These are phyloP conservation scores for Amblyteles armatorius DNA, from an alignment of 2,888 invertebrate species.

Conservation along the genomic window DNA sequence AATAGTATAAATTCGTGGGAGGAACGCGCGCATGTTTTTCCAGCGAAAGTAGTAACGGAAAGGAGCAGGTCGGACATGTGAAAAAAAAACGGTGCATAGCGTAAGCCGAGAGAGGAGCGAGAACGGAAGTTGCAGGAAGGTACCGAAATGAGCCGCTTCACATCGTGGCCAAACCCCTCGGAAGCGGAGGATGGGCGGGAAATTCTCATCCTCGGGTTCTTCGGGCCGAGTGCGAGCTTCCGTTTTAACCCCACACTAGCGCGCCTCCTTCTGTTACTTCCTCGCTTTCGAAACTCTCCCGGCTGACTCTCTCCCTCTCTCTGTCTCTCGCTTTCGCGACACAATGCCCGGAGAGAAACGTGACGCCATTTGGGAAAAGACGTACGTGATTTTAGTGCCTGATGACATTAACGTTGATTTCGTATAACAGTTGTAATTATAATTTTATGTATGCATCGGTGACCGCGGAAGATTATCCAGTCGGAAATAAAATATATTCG, in stretches of 20 bases:
- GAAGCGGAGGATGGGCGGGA: constrained; percentile 31
- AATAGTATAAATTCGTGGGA: too few species aligned
- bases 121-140: constrained; percentile 38
- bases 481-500: not conserved
- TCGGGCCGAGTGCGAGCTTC: constrained; percentile 38
- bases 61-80: constrained; percentile 23
- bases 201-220: constrained; percentile 42
- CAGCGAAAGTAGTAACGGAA: constrained; percentile 33
- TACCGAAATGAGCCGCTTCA: constrained; percentile 50
- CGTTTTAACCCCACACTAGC: constrained; percentile 17
- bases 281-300: constrained; percentile 29
- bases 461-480: too few species aligned
- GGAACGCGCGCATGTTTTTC: constrained; percentile 27
- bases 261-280: constrained; percentile 3
- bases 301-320: constrained; percentile 12
- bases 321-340: not conserved
- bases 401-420: not conserved
- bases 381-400: constrained; percentile 6
- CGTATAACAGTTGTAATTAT: not conserved
- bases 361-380: constrained; percentile 4
- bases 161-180: constrained; percentile 28
- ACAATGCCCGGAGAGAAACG: constrained; percentile 26
- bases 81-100: not conserved
- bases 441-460: not conserved
- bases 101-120: not conserved